These are phyloP conservation scores for Corythornis madagascariensis DNA, from an alignment of 2,113 vertebrate species.

Conservation along the genomic window DNA sequence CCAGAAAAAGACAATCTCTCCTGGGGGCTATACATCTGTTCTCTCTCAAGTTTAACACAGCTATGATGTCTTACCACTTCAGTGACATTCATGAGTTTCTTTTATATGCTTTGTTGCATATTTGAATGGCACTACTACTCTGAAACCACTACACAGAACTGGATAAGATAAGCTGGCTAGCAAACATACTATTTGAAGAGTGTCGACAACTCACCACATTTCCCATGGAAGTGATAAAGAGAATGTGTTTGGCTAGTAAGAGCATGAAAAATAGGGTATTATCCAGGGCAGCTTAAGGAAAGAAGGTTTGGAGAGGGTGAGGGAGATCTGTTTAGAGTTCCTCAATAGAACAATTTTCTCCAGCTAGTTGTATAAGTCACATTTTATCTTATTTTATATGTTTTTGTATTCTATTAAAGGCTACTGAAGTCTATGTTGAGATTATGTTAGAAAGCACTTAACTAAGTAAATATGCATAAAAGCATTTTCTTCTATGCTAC, in stretches of 20 bases:
- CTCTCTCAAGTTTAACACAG: not conserved
- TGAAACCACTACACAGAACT: not conserved
- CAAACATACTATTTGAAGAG: not conserved
- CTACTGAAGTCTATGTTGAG: not conserved
- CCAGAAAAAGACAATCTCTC: not conserved
- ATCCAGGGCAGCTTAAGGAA: not conserved
- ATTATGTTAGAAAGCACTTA: not conserved
- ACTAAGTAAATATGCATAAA: not conserved
- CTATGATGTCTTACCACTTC: not conserved
- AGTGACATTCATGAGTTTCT: fast-evolving
- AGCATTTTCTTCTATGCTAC: not conserved
- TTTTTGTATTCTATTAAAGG: not conserved
- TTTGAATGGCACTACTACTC: not conserved
- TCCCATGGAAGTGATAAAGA: not conserved
- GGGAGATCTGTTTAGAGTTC: not conserved
- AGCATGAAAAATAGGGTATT: not conserved
- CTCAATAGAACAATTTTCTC: not conserved
- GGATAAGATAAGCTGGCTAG: not conserved
- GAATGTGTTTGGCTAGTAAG: not conserved
- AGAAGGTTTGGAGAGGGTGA: not conserved
- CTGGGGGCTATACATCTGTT: not conserved
- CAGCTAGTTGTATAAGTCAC: not conserved
- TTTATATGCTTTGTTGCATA: not conserved
- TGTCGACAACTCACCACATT: not conserved
- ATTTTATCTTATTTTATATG: not conserved